A percentile compares a stretch with the other conserved stretches of the same genome.
Evolutionary conservation across 2,113 vertebrate genomes (phyloP).

Genomic region (Gymnarchus niloticus): DNA sequence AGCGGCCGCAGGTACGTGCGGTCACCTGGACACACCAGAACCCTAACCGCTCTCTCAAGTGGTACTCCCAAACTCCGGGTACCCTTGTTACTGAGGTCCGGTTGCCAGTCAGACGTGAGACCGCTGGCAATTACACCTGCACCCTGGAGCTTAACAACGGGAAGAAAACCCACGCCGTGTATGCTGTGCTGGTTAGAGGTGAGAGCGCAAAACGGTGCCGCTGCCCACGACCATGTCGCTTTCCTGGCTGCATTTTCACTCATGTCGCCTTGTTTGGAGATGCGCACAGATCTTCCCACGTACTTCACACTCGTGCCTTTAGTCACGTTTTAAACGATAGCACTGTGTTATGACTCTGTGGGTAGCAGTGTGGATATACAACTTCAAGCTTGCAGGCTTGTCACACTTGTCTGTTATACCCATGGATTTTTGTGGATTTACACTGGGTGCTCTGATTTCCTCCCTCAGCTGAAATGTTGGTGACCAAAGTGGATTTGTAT

Average conservation of each 20-base stretch:
- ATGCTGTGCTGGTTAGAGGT: constrained; percentile 40
- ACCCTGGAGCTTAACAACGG: constrained; percentile 48
- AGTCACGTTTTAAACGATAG: too few species aligned
- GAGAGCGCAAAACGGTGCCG: not conserved
- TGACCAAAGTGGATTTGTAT: not conserved
- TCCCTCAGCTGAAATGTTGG: not conserved
- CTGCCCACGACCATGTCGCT: constrained; percentile 14
- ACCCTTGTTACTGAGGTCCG: constrained; percentile 34
- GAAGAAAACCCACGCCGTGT: constrained; percentile 33
- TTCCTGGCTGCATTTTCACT: not conserved
- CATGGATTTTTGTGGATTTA: not conserved
- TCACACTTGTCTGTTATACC: not conserved
- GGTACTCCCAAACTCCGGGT: constrained; percentile 26
- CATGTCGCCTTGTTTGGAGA: not conserved
- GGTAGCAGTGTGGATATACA: not conserved
- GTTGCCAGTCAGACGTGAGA: constrained; percentile 46
- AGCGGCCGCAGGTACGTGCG: constrained; percentile 38
- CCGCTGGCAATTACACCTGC: constrained; percentile 62
- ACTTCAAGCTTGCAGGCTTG: not conserved
- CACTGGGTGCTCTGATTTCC: not conserved
- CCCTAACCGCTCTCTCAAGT: not conserved
- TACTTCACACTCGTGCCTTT: not conserved
- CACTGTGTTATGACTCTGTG: too few species aligned
- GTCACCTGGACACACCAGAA: constrained; percentile 50
- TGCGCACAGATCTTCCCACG: not conserved